Percentiles rank a stretch among this genome's conserved stretches.
phyloP scores from a whole-genome alignment of 2,888 invertebrate genomes.

The Phortica okadai region DNA sequence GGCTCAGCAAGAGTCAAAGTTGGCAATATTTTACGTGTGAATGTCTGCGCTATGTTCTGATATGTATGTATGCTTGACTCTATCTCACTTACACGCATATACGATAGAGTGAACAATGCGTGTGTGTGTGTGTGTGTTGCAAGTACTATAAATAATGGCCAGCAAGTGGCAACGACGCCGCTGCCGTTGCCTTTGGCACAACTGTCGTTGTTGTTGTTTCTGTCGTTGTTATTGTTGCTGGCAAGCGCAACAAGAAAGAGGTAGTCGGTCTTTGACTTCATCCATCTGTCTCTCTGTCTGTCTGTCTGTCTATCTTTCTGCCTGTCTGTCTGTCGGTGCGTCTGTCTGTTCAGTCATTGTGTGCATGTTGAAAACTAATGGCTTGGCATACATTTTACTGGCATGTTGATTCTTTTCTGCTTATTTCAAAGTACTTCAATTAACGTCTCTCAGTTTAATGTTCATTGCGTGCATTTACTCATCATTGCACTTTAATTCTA shows the following conservation, averaged over 20 bases:
- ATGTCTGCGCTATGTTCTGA: neutral
- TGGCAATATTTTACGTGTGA: neutral
- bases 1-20: neutral
- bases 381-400: conserved; percentile 15
- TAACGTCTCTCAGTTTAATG: neutral
- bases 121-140: conserved; percentile 12
- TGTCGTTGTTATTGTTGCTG: too few relatives aligned
- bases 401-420: conserved; percentile 3
- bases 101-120: neutral
- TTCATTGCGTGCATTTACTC: neutral
- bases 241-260: too few relatives aligned
- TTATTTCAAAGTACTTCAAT: neutral
- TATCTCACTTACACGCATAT: neutral
- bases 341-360: neutral
- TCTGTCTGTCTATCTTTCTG: conserved; percentile 52
- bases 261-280: neutral
- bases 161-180: neutral
- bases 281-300: neutral
- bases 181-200: neutral
- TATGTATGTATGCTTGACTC: neutral
- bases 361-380: conserved; percentile 7
- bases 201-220: too few relatives aligned
- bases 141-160: conserved; percentile 5
- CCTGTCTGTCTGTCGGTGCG: conserved; percentile 21
- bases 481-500: neutral